Evolutionary conservation across 2,113 vertebrate genomes (phyloP).

Genomic region (Aspiorhynchus laticeps): DNA sequence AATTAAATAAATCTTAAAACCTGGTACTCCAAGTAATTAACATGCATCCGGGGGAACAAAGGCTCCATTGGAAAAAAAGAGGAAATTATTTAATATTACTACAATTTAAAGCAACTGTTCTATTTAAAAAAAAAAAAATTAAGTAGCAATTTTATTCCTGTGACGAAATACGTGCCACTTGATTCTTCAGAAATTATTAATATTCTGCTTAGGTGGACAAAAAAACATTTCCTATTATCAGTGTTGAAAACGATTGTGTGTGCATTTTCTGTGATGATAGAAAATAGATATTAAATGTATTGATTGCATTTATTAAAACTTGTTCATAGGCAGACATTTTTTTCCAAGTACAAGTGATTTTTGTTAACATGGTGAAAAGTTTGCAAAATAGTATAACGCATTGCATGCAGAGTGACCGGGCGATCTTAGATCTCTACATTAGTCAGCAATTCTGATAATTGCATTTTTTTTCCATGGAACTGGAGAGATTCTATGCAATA

Average conservation of each 20-base stretch:
- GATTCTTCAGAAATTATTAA: not conserved
- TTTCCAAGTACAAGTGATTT: constrained; percentile 41
- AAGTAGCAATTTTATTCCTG: too few species aligned
- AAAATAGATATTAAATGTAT: not conserved
- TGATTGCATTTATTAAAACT: constrained; percentile 47
- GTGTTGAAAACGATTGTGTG: not conserved
- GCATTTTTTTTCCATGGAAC: constrained; percentile 11
- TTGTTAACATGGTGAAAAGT: constrained; percentile 42
- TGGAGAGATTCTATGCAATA: not conserved
- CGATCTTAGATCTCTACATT: not conserved
- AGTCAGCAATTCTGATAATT: not conserved
- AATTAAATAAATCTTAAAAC: too few species aligned
- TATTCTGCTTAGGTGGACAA: not conserved
- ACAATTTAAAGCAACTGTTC: not conserved
- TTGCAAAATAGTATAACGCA: constrained; percentile 14
- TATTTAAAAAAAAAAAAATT: too few species aligned
- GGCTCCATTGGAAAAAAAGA: too few species aligned
- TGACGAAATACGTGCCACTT: not conserved
- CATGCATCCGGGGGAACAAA: too few species aligned
- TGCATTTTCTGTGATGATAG: not conserved
- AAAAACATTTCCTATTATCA: not conserved
- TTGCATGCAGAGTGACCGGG: constrained; percentile 43
- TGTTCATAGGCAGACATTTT: constrained; percentile 43
- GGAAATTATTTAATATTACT: too few species aligned
- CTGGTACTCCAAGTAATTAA: too few species aligned